phyloP scores from a whole-genome alignment of 2,113 vertebrate genomes.

The Plecotus auritus region DNA sequence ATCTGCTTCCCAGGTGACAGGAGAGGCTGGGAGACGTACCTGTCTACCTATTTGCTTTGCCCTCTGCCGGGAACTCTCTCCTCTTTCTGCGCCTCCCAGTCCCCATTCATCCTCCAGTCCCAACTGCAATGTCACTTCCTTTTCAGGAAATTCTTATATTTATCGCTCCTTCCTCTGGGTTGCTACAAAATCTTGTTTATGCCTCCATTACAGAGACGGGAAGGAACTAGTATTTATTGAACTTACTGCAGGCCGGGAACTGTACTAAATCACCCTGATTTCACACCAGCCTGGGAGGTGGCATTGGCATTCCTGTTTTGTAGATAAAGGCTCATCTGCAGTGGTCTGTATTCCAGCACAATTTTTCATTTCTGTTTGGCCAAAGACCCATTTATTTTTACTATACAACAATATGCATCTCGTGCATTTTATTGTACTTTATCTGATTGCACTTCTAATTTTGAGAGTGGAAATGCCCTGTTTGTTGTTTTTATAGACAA shows the following conservation, averaged over 20 bases:
- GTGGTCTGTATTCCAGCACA: neutral
- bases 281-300: neutral
- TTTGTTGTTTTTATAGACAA: neutral
- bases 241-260: too few species aligned
- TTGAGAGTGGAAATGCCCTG: neutral
- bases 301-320: neutral
- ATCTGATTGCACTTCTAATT: neutral
- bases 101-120: neutral
- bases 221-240: neutral
- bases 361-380: neutral
- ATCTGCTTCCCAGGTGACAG: neutral
- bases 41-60: neutral
- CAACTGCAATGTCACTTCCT: neutral
- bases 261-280: neutral
- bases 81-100: neutral
- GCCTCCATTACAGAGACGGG: accelerated
- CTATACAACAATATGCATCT: neutral
- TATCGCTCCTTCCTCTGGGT: neutral
- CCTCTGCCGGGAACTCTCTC: neutral
- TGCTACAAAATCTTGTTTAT: neutral
- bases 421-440: neutral
- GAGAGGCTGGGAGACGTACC: neutral
- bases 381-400: neutral
- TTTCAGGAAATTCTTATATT: neutral
- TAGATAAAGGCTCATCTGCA: neutral